Base-by-base conservation (phyloP, 2,113 vertebrate genomes). In the Pseudopipra pipra region DNA sequence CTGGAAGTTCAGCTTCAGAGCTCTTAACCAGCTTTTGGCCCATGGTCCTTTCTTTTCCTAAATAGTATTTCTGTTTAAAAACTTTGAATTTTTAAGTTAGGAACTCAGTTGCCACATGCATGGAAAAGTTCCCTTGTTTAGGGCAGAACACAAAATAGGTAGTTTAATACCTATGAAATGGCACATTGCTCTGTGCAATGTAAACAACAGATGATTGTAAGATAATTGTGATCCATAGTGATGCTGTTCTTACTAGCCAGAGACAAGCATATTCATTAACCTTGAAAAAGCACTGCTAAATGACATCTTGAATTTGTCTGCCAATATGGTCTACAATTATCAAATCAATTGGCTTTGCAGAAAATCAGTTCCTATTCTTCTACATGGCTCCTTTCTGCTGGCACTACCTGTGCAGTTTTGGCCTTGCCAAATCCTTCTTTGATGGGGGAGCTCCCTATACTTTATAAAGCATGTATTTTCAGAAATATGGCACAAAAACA, bases 291-390 rank as follows among this genome's bases (percentile, higher is more conserved):
- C 89, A 96, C 94, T 97, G 97, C 97, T 97, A 96, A 96, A 96
- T 97, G 96, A 96, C 97, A 98, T 98, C 96, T 97, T 97, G 95
- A 98, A 97, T 98, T 98, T 94, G 88, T 92, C 97, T 98, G 97
- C 96, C 96, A 97, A 97, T 97, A 97, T 96, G 97, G 97, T 95
- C 97, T 97, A 97, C 97, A 98, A 98, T 98, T 98, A 98, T 93
- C 95, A 98, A 98, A 98, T 98, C 97, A 98, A 95, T 97, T 65
- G 47, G 91, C 93, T 97, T 97, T 97, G 96, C 97, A 96, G 97
- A 96, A 98, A 98, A 98, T 98, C 97, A 98, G 98, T 96, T 97
- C 92, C 93, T 98, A 98, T 98, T 98, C 96, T 98, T 97, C 92
- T 86, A 47, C 93, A 77, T 68, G 95, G 88, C 95, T 97, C 85